Evolutionary conservation across 2,888 invertebrate species (phyloP), one percentile per base, ranked within the genome.

Genomic region (Crematogaster levior): DNA sequence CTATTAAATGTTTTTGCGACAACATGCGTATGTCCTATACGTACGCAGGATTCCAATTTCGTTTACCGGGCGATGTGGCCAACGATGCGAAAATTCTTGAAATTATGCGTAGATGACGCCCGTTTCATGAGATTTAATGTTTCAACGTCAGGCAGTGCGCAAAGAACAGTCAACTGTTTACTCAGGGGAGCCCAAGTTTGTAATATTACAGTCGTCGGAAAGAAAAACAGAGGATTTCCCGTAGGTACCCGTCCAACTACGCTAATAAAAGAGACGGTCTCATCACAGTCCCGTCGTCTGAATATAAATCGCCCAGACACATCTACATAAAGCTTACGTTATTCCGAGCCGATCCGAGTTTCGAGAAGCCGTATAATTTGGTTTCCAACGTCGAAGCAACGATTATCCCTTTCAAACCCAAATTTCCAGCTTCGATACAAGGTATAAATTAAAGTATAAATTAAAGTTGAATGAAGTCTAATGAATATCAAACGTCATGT

Each of bases 111-210:
- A 43, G 77, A 68, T 79, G 77, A 79, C 77, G 70, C 70, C 43
- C 77, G 43, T 79, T 79, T 79, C 77, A 70, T 79, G 77, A 34
- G 70, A 79, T 79, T 79, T 79, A 79, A 79, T 79, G 77, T 68
- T 70, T 79, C 70, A 70, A 70, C 77, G 77, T 79, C 77, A 79
- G 77, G 12, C 43, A 70, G 66, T 68, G 56, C 30, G 56, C 70
- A 79, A 79, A 79, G 77, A 79, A 79, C 77, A 80, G 80, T 70
- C 73, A 70, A 80, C 73, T 80, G 73, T 80, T 80, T 80, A 73
- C 80, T 73, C 80, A 61, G 73, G 74, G 80, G 80, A 80, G 48
- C 15, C 77, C 73, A 80, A 80, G 80, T 72, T 72, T 72, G 80
- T 80, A 80, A 80, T 80, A 80, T 72, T 70, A 72, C 70, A 51